Conservation (phyloP, 1,140 invertebrate genomes). For the Ostrea edulis region DNA sequence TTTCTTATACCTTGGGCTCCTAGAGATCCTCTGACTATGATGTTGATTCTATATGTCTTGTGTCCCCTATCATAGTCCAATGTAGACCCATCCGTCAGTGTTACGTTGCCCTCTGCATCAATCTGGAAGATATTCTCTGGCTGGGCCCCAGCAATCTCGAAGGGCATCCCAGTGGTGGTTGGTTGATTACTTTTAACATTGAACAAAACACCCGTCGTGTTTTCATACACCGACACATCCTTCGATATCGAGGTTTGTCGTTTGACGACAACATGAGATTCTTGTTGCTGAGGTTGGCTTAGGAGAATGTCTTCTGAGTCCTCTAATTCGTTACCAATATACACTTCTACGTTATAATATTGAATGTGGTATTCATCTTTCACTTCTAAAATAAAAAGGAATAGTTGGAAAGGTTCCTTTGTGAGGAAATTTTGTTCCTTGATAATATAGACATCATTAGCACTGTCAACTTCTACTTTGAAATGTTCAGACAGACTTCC, state of each 20-base stretch:
- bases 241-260: slow-evolving; percentile 14
- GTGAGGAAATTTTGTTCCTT: neutral
- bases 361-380: neutral
- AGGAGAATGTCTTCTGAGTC: neutral
- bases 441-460: neutral
- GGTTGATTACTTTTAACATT: neutral
- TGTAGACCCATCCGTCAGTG: neutral
- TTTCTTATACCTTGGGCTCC: slow-evolving; percentile 14
- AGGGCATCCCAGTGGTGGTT: neutral
- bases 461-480: neutral
- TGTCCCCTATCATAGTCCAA: slow-evolving; percentile 28
- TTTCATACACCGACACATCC: neutral
- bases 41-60: neutral
- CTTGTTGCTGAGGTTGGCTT: neutral
- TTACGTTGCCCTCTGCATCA: slow-evolving; percentile 12
- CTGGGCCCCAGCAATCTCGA: neutral
- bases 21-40: neutral
- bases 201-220: slow-evolving; percentile 3
- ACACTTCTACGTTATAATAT: neutral
- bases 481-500: slow-evolving; percentile 7
- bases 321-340: neutral
- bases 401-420: neutral
- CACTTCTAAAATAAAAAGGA: slow-evolving; percentile 1
- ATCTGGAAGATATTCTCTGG: slow-evolving; percentile 11
- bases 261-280: slow-evolving; percentile 10